phyloP scores from a whole-genome alignment of 2,113 vertebrate species.

The Xenus cinereus region DNA sequence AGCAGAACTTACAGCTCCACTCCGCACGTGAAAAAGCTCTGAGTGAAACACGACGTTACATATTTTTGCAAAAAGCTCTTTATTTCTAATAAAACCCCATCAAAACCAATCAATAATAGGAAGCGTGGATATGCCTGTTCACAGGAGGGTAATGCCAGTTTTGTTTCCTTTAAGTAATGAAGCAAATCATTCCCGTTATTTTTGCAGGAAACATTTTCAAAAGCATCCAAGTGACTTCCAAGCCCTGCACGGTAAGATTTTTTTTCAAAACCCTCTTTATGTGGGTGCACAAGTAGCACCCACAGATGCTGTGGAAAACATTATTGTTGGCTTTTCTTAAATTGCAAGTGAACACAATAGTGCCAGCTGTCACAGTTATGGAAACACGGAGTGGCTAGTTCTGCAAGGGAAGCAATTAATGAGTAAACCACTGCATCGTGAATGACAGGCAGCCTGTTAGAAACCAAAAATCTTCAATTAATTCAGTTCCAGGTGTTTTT shows the following conservation, averaged over 20 bases:
- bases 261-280: background rate
- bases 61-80: background rate
- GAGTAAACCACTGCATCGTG: background rate
- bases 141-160: background rate
- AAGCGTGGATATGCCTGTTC: background rate
- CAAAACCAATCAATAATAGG: background rate
- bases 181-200: background rate
- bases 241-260: background rate
- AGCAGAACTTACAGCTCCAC: constrained; percentile 23
- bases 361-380: background rate
- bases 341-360: background rate
- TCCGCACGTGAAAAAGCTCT: background rate
- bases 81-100: background rate
- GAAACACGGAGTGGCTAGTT: background rate
- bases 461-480: background rate
- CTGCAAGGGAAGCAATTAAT: background rate
- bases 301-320: background rate
- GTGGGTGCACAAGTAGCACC: background rate
- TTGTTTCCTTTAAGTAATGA: background rate
- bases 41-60: background rate
- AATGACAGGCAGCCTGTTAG: background rate
- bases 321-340: background rate
- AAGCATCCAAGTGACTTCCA: background rate
- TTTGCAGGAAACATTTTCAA: background rate
- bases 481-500: background rate